phyloP scores from a whole-genome alignment of 2,113 vertebrate species.

The Sinocyclocheilus anophthalmus region DNA sequence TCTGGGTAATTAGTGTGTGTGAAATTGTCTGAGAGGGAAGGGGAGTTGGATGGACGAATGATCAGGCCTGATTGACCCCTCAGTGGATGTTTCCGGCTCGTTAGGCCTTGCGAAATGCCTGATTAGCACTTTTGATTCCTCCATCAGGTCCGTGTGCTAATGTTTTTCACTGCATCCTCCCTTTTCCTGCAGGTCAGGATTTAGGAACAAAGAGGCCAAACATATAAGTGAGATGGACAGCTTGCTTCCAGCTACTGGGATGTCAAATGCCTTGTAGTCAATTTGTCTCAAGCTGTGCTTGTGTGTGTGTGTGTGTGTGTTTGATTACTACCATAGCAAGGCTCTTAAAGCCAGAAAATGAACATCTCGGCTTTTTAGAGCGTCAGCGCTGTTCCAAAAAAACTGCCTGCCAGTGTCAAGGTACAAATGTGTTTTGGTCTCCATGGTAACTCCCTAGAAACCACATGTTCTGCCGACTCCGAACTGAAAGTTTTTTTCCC shows the following conservation, averaged over 20 bases:
- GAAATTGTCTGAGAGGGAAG: not conserved
- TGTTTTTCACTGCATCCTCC: not conserved
- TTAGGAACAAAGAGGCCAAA: conserved; percentile 29
- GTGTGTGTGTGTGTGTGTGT: not conserved
- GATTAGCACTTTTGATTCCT: conserved; percentile 36
- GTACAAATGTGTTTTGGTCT: conserved; percentile 36
- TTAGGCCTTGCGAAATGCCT: conserved; percentile 41
- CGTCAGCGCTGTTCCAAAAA: conserved; percentile 5
- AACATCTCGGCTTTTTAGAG: conserved; percentile 28
- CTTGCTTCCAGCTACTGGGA: conserved; percentile 23
- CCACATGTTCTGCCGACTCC: conserved; percentile 18
- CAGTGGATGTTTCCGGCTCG: conserved; percentile 34
- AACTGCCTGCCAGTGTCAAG: conserved; percentile 13
- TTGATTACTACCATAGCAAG: not conserved
- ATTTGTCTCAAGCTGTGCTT: conserved; percentile 33
- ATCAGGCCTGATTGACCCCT: not conserved
- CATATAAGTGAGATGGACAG: conserved; percentile 3
- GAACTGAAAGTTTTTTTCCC: not conserved
- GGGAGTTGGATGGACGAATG: not conserved
- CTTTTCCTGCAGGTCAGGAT: conserved; percentile 4
- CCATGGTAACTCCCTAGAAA: conserved; percentile 48
- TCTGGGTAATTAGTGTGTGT: not conserved
- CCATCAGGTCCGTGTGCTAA: too few relatives aligned
- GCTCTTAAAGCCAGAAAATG: conserved; percentile 6
- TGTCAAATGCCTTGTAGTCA: conserved; percentile 38